Conservation (phyloP, 1,140 invertebrate genomes). For the Drosophila grimshawi region DNA sequence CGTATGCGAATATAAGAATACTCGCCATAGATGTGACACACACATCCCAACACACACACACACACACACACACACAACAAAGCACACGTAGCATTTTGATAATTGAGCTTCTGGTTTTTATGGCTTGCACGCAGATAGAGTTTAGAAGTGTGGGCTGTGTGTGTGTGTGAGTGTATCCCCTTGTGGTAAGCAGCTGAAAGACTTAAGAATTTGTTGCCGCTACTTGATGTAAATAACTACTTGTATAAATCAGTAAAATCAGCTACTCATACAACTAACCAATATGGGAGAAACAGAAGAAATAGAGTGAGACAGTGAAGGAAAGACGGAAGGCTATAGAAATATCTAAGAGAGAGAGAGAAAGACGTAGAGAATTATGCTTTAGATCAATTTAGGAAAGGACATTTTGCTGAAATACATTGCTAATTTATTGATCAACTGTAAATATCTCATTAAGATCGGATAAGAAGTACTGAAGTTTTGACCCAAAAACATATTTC, state of each 20-base stretch:
- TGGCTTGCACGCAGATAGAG: slow-evolving; percentile 70
- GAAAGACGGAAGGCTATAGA: too few species aligned
- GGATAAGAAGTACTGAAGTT: too few species aligned
- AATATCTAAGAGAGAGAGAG: too few species aligned
- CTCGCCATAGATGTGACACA: slow-evolving; percentile 24
- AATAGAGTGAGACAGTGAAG: too few species aligned
- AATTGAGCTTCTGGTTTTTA: slow-evolving; percentile 82
- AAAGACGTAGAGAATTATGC: too few species aligned
- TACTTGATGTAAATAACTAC: slow-evolving; percentile 52
- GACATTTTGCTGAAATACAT: too few species aligned
- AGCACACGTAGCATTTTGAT: slow-evolving; percentile 77
- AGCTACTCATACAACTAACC: background rate
- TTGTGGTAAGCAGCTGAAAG: slow-evolving; percentile 25
- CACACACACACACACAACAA: slow-evolving; percentile 43
- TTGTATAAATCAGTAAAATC: slow-evolving; percentile 56
- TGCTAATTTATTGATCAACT: too few species aligned
- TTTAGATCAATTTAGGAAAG: too few species aligned
- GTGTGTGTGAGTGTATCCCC: slow-evolving; percentile 2
- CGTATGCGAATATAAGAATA: slow-evolving; percentile 24
- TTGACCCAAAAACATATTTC: too few species aligned
- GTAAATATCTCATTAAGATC: too few species aligned
- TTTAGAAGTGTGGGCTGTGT: slow-evolving; percentile 17
- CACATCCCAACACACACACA: slow-evolving; percentile 9
- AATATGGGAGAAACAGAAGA: too few species aligned
- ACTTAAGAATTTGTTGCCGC: slow-evolving; percentile 31